phyloP scores from a whole-genome alignment of 1,140 invertebrate genomes.

The Psix sp. region DNA sequence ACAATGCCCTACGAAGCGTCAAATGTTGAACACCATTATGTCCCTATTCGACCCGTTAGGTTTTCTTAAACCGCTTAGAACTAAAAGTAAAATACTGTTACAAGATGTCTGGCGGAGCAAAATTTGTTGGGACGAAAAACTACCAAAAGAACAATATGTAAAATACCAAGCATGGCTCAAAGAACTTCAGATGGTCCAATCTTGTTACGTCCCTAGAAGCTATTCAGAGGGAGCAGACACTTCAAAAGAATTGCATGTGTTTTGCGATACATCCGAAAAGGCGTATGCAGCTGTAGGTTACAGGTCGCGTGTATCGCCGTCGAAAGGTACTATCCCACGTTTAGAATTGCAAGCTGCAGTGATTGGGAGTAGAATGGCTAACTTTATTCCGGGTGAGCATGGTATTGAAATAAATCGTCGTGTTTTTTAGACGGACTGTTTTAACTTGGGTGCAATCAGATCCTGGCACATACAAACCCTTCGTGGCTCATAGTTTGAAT shows the following conservation, averaged over 20 bases:
- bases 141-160: background rate
- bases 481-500: too few species aligned
- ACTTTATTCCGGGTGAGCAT: too few species aligned
- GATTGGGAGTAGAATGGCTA: too few species aligned
- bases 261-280: conserved; percentile 65
- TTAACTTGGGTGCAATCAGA: background rate
- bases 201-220: background rate
- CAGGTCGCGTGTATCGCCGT: conserved; percentile 13
- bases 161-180: background rate
- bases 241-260: conserved; percentile 57
- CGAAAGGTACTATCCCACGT: too few species aligned
- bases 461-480: background rate
- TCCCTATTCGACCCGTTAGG: conserved; percentile 69
- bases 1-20: conserved; percentile 52
- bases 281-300: conserved; percentile 62
- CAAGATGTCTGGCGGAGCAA: conserved; percentile 63
- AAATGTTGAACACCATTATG: conserved; percentile 57
- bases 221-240: background rate
- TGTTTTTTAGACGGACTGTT: conserved; percentile 1
- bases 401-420: too few species aligned
- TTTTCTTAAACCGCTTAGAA: conserved; percentile 64
- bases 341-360: too few species aligned
- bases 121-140: conserved; percentile 19
- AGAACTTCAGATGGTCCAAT: background rate
- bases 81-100: conserved; percentile 66